A percentile compares a stretch with the other conserved stretches of the same genome.
Conservation (phyloP, 2,113 vertebrate genomes). For the Nesospiza acunhae region DNA sequence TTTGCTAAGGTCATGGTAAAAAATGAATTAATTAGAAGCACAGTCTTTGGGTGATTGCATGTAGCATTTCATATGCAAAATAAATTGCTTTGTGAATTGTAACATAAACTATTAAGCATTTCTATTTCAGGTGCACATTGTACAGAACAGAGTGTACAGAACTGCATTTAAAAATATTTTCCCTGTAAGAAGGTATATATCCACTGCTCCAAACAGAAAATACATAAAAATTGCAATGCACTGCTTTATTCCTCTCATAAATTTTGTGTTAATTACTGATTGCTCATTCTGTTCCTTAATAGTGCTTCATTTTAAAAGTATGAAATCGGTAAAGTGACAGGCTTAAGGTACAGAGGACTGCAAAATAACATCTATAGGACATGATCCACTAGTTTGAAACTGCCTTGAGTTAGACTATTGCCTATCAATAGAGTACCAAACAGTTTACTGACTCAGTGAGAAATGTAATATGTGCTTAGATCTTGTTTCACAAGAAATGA, state of each 20-base stretch:
- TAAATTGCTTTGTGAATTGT: slow-evolving; percentile 17
- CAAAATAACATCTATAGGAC: background rate
- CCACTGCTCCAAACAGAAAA: background rate
- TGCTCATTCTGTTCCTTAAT: background rate
- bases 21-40: background rate
- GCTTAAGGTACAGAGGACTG: background rate
- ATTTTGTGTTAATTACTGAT: background rate
- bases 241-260: background rate
- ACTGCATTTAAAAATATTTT: background rate
- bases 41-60: background rate
- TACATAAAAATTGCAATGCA: background rate
- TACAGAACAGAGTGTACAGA: background rate
- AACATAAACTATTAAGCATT: background rate
- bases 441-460: background rate
- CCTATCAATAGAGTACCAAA: background rate
- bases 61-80: background rate
- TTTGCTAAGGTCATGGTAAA: background rate
- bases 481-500: background rate
- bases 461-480: background rate
- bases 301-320: background rate
- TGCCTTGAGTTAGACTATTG: background rate
- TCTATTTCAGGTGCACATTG: background rate
- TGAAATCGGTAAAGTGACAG: background rate
- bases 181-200: background rate
- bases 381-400: background rate